These are phyloP conservation scores for Oplegnathus fasciatus DNA, from an alignment of 2,113 vertebrate genomes.

Conservation along the genomic window DNA sequence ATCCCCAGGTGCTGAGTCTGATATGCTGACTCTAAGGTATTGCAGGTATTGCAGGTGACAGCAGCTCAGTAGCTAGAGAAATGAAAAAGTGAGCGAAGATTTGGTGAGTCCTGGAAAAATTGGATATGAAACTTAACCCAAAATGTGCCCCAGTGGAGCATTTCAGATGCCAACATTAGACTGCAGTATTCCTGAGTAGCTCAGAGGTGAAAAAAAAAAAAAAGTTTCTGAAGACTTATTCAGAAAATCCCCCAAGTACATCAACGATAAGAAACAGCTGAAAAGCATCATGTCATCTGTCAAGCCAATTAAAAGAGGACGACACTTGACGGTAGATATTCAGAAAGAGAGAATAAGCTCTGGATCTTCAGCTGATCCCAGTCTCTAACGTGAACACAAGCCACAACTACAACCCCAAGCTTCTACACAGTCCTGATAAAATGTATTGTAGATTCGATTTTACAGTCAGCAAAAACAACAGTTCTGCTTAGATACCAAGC, in stretches of 20 bases:
- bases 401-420: neutral
- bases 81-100: constrained; percentile 30
- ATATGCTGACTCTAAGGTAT: constrained; percentile 44
- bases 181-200: neutral
- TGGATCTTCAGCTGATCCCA: neutral
- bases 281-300: constrained; percentile 27
- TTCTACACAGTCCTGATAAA: neutral
- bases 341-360: constrained; percentile 1
- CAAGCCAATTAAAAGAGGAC: constrained; percentile 39
- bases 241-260: neutral
- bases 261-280: constrained; percentile 10
- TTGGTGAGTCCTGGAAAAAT: constrained; percentile 7
- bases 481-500: neutral
- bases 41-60: constrained; percentile 39
- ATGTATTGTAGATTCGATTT: neutral
- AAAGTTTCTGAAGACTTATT: constrained; percentile 1
- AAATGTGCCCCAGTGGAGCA: neutral
- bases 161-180: constrained; percentile 7
- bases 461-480: neutral
- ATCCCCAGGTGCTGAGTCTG: constrained; percentile 44
- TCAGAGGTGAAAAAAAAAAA: neutral
- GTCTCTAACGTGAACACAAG: neutral
- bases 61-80: constrained; percentile 29
- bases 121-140: constrained; percentile 18
- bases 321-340: neutral